phyloP scores from a whole-genome alignment of 53 echinoderm and acorn worm species.

The Patiria pectinifera region DNA sequence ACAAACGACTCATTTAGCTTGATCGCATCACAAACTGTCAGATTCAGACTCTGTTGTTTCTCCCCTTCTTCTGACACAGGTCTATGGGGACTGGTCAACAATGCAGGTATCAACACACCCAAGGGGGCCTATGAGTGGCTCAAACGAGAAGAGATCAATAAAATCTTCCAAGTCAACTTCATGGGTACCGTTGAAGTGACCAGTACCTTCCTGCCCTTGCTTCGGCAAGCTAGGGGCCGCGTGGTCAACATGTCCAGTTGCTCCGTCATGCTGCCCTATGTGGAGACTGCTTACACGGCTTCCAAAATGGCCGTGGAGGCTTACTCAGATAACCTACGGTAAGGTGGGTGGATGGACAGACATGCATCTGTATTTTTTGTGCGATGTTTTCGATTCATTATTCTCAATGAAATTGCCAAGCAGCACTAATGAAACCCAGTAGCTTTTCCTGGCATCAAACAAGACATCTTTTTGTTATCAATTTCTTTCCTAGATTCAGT shows the following conservation, averaged over 20 bases:
- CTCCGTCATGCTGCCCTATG: background rate
- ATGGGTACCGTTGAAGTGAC: constrained; percentile 34
- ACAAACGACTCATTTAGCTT: no score
- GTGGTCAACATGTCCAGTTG: constrained; percentile 40
- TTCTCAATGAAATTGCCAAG: background rate
- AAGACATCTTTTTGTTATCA: background rate
- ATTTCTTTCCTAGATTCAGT: background rate
- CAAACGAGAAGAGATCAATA: background rate
- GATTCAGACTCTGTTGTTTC: no score
- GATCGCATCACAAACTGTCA: no score
- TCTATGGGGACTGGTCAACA: constrained; percentile 56
- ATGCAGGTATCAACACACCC: constrained; percentile 32
- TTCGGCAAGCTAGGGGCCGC: constrained; percentile 8
- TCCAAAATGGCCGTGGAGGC: constrained; percentile 37
- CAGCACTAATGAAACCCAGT: no score
- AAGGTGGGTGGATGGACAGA: background rate
- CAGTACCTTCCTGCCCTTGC: constrained; percentile 20
- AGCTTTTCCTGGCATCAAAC: no score
- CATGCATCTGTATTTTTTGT: background rate
- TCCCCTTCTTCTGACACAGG: background rate
- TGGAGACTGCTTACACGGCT: background rate
- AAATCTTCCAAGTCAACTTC: constrained; percentile 33
- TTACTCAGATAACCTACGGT: constrained; percentile 35
- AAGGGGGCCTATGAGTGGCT: constrained; percentile 1
- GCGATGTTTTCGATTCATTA: background rate